Percentiles rank a stretch among this genome's conserved stretches.
phyloP scores from a whole-genome alignment of 2,113 vertebrate species.

The Actenoides hombroni region DNA sequence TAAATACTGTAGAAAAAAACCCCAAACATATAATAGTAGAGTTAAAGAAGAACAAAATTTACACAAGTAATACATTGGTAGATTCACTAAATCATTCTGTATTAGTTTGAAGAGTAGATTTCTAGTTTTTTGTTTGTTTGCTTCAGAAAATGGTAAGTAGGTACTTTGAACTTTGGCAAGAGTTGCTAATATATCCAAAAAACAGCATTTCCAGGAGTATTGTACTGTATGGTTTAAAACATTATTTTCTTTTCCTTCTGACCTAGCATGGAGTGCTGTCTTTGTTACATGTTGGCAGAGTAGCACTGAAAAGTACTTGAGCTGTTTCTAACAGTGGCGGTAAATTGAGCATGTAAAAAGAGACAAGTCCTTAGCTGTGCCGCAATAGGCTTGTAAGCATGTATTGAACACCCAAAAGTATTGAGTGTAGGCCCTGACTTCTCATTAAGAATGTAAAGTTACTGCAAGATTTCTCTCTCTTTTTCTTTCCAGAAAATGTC shows the following conservation, averaged over 20 bases:
- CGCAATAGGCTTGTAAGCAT: not conserved
- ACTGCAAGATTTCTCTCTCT: not conserved
- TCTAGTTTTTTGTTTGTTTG: not conserved
- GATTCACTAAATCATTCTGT: not conserved
- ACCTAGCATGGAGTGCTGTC: not conserved
- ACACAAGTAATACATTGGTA: not conserved
- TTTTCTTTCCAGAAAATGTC: not conserved
- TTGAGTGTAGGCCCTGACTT: not conserved
- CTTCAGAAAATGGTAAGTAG: conserved; percentile 2
- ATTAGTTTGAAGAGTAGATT: not conserved
- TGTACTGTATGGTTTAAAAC: not conserved
- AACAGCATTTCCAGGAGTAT: not conserved
- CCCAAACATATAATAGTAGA: not conserved
- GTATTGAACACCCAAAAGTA: not conserved
- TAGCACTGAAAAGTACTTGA: not conserved
- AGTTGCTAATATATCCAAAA: not conserved
- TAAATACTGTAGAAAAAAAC: not conserved
- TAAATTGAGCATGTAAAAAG: not conserved
- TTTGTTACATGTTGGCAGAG: not conserved
- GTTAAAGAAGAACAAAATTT: conserved; percentile 15
- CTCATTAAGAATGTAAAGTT: not conserved
- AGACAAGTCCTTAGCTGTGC: not conserved
- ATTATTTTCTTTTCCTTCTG: not conserved
- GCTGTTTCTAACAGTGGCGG: not conserved
- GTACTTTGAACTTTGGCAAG: not conserved